Conservation (phyloP, 2,888 invertebrate genomes). For the Strigamia transsilvanica region DNA sequence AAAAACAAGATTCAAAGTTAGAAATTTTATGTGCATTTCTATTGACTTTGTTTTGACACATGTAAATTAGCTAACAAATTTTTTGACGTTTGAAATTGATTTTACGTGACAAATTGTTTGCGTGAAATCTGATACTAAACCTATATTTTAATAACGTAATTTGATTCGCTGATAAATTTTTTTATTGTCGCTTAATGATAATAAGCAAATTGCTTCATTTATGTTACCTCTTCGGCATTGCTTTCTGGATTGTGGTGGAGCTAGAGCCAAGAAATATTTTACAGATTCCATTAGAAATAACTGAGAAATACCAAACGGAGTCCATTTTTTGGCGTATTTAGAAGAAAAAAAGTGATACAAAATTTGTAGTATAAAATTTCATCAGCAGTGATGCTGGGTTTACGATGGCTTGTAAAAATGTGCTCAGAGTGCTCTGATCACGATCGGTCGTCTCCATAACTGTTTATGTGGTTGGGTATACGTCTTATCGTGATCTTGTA, state of each 20-base stretch:
- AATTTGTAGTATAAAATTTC: not conserved
- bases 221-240: not conserved
- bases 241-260: too few species aligned
- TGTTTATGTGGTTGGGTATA: not conserved
- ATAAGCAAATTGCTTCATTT: conserved; percentile 15
- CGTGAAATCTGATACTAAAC: conserved; percentile 16
- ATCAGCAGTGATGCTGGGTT: not conserved
- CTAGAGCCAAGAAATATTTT: too few species aligned
- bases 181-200: not conserved
- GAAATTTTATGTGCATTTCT: not conserved
- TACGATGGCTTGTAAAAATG: not conserved
- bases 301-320: not conserved
- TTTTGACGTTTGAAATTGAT: not conserved
- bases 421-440: not conserved
- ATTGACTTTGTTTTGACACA: not conserved
- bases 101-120: not conserved
- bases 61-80: not conserved
- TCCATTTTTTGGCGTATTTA: not conserved
- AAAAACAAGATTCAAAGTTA: too few species aligned
- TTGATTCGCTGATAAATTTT: not conserved
- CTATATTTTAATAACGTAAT: not conserved
- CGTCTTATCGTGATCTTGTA: not conserved
- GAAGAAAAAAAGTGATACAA: not conserved
- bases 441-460: not conserved
- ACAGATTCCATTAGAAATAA: not conserved